Evolutionary conservation across 2,113 vertebrate genomes (phyloP).

Genomic region (Clarias gariepinus): DNA sequence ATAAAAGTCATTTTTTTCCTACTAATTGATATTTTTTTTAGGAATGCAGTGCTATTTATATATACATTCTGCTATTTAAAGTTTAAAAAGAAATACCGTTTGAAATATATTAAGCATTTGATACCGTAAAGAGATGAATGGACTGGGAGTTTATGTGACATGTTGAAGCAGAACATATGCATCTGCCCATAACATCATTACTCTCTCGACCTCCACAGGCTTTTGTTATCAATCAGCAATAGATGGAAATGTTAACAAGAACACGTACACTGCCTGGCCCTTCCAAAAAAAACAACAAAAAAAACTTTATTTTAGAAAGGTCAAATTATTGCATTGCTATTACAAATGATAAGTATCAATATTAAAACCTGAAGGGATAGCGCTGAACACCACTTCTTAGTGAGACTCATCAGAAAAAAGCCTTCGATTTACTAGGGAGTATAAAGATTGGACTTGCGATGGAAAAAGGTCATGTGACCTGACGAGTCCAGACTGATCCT

Average conservation of each 20-base stretch:
- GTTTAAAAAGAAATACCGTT: neutral
- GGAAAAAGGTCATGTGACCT: too few species aligned
- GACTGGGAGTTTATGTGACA: neutral
- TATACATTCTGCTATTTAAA: neutral
- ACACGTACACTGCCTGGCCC: too few species aligned
- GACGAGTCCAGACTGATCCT: too few species aligned
- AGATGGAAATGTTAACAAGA: constrained; percentile 23
- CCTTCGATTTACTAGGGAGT: too few species aligned
- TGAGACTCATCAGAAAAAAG: too few species aligned
- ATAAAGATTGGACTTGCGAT: too few species aligned
- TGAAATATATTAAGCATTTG: neutral
- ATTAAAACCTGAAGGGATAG: too few species aligned
- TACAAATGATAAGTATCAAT: too few species aligned
- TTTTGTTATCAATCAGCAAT: constrained; percentile 31
- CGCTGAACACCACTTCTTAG: too few species aligned
- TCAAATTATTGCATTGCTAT: too few species aligned
- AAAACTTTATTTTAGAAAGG: too few species aligned
- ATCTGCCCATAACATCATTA: constrained; percentile 12
- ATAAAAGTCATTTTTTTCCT: neutral
- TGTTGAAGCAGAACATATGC: constrained; percentile 22
- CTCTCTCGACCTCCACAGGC: constrained; percentile 12
- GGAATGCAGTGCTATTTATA: neutral
- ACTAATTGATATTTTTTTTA: neutral
- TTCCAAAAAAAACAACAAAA: too few species aligned
- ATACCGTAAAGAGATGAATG: neutral